Evolutionary conservation across 2,797 vertebrate species (phyloP).

Genomic region (Cephalopachus bancanus): DNA sequence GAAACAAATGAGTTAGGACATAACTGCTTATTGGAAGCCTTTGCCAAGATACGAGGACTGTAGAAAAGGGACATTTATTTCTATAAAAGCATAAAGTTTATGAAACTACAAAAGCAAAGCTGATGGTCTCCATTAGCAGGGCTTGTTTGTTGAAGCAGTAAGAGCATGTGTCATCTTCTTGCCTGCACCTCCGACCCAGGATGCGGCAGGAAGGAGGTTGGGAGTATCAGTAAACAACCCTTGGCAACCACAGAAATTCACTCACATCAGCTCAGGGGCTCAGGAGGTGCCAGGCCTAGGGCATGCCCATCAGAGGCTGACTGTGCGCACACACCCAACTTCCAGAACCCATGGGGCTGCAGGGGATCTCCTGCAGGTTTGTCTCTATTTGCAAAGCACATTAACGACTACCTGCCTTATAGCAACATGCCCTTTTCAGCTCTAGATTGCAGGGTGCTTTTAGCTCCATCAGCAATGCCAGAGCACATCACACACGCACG

Average conservation of each 20-base stretch:
- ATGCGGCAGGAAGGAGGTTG: neutral
- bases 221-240: neutral
- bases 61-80: conserved; percentile 38
- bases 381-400: neutral
- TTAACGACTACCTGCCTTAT: neutral
- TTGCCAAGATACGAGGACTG: conserved; percentile 35
- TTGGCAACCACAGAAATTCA: conserved; percentile 41
- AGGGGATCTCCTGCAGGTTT: neutral
- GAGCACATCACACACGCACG: neutral
- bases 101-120: conserved; percentile 47
- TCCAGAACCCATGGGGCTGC: neutral
- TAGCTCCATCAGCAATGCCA: neutral
- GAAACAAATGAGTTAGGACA: conserved; percentile 59
- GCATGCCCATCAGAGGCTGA: neutral
- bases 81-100: conserved; percentile 68
- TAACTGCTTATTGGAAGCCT: neutral
- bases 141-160: conserved; percentile 67
- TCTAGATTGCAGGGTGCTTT: neutral
- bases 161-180: conserved; percentile 45
- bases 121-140: conserved; percentile 52
- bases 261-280: neutral
- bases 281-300: neutral
- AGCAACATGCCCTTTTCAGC: neutral
- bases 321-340: fast-evolving
- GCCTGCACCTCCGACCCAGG: conserved; percentile 39